Evolutionary conservation across 64 coral and sea anemone genomes (phyloP).

Genomic region (Cladopsammia gracilis): DNA sequence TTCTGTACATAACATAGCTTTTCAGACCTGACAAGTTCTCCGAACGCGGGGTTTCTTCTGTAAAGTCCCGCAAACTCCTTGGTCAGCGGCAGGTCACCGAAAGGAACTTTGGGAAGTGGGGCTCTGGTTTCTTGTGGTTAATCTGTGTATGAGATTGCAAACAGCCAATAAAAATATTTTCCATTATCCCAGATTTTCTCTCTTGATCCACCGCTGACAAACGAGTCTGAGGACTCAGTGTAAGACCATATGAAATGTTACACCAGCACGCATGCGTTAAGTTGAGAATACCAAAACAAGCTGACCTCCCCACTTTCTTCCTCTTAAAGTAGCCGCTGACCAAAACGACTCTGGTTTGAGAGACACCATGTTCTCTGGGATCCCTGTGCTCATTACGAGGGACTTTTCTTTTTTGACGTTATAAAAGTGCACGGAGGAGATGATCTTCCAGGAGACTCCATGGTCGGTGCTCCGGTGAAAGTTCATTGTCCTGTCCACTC

Average conservation of each 20-base stretch:
- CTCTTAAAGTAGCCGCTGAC: conserved; percentile 42
- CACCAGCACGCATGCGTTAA: background rate
- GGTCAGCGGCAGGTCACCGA: too few species aligned
- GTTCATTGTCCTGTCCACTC: conserved; percentile 78
- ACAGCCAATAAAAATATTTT: too few species aligned
- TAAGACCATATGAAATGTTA: background rate
- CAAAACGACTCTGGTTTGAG: background rate
- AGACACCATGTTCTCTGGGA: conserved; percentile 83
- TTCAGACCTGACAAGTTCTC: too few species aligned
- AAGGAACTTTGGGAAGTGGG: too few species aligned
- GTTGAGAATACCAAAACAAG: background rate
- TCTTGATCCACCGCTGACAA: too few species aligned
- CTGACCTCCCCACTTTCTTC: conserved; percentile 79
- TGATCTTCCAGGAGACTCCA: conserved; percentile 57
- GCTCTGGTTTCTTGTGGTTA: too few species aligned
- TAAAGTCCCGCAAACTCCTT: too few species aligned
- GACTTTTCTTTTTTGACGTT: conserved; percentile 29
- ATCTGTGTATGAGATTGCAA: too few species aligned
- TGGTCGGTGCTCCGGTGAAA: conserved; percentile 63
- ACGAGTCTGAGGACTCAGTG: too few species aligned
- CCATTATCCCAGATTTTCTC: too few species aligned
- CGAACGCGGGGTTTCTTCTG: too few species aligned
- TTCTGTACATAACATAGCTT: too few species aligned
- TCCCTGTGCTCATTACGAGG: conserved; percentile 67
- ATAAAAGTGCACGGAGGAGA: conserved; percentile 65